phyloP scores from a whole-genome alignment of 2,797 vertebrate species.

The Pseudochaenichthys georgianus region DNA sequence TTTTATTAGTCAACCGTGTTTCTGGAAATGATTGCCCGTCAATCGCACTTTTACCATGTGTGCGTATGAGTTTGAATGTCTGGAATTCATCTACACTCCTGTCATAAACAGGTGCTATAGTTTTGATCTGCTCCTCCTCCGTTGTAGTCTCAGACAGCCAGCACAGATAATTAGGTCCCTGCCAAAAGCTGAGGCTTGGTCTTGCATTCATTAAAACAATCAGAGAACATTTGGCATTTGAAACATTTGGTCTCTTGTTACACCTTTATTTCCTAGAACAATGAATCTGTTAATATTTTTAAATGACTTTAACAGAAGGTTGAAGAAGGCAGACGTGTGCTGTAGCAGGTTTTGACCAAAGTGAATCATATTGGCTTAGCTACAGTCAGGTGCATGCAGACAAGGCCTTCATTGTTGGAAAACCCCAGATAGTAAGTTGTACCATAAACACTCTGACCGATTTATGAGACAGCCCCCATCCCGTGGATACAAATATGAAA shows the following conservation, averaged over 20 bases:
- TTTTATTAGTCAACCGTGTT: background rate
- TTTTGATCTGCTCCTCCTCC: slow-evolving; percentile 28
- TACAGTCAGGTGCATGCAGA: slow-evolving; percentile 66
- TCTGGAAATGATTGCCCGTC: background rate
- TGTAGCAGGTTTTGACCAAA: slow-evolving; percentile 32
- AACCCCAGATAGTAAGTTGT: slow-evolving; percentile 51
- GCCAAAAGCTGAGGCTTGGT: slow-evolving; percentile 26
- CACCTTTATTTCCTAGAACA: slow-evolving; percentile 30
- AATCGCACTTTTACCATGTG: background rate
- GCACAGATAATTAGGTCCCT: slow-evolving; percentile 31
- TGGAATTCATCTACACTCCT: slow-evolving; percentile 32
- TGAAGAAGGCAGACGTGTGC: slow-evolving; percentile 27
- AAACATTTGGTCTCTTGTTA: slow-evolving; percentile 38
- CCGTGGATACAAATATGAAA: slow-evolving; percentile 61
- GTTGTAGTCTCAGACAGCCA: slow-evolving; percentile 23
- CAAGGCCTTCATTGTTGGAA: slow-evolving; percentile 70
- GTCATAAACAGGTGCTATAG: slow-evolving; percentile 38
- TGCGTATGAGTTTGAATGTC: slow-evolving; percentile 12
- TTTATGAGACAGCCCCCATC: slow-evolving; percentile 62
- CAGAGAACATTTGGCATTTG: slow-evolving; percentile 18
- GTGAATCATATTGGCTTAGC: slow-evolving; percentile 45
- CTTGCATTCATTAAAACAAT: slow-evolving; percentile 34
- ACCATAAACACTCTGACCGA: slow-evolving; percentile 57
- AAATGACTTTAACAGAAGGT: slow-evolving; percentile 48
- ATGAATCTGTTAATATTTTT: slow-evolving; percentile 37